These are phyloP conservation scores for Sorex maritimensis DNA, from an alignment of 2,797 vertebrate species.

Conservation along the genomic window DNA sequence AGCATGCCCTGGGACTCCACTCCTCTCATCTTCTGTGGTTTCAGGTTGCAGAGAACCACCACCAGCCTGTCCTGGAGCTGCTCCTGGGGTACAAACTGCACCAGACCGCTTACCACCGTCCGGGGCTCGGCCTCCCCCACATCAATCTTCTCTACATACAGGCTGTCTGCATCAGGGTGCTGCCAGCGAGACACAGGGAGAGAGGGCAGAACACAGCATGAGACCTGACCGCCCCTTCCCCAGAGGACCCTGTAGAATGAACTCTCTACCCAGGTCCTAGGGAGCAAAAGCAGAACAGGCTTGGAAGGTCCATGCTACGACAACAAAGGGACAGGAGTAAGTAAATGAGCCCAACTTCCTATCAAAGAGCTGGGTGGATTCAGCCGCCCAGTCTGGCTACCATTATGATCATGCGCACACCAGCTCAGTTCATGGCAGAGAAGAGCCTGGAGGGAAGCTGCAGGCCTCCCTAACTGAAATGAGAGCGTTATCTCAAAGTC, in stretches of 20 bases:
- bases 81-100: slow-evolving; percentile 94
- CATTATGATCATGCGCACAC: background rate
- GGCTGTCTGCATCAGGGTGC: slow-evolving; percentile 97
- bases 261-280: slow-evolving; percentile 3
- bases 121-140: slow-evolving; percentile 96
- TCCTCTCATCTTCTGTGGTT: slow-evolving; percentile 98
- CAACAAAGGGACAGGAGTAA: slow-evolving; percentile 12
- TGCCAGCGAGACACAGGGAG: slow-evolving; percentile 81
- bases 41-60: slow-evolving; percentile 97
- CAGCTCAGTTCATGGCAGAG: background rate
- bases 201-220: background rate
- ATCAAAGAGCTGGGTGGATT: background rate
- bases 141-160: slow-evolving; percentile 97
- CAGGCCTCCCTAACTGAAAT: background rate
- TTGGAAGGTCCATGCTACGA: slow-evolving; percentile 10
- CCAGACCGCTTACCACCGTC: slow-evolving; percentile 97
- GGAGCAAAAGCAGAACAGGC: background rate
- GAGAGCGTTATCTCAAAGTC: background rate
- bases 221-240: background rate
- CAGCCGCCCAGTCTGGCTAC: background rate
- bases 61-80: slow-evolving; percentile 96
- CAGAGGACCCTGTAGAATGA: background rate
- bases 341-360: slow-evolving; percentile 14
- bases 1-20: slow-evolving; percentile 99
- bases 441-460: background rate